These are phyloP conservation scores for Gadopsis bispinosus DNA, from an alignment of 2,797 vertebrate genomes.

Conservation along the genomic window DNA sequence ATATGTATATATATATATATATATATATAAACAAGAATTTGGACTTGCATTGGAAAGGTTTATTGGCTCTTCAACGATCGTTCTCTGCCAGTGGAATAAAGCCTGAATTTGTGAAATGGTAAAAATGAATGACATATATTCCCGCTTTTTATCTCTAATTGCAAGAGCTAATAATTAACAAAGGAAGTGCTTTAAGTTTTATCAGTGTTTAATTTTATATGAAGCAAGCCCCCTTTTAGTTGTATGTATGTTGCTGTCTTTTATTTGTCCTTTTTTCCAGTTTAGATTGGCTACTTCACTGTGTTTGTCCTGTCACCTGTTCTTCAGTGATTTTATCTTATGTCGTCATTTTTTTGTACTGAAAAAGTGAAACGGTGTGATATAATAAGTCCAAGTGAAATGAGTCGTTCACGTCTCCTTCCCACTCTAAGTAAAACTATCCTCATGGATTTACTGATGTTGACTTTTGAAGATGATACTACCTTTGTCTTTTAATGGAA, in stretches of 20 bases:
- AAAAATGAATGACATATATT: not conserved
- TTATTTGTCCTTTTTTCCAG: not conserved
- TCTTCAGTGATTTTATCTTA: not conserved
- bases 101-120: not conserved
- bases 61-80: too few relatives aligned
- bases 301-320: not conserved
- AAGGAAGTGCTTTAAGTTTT: not conserved
- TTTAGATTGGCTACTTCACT: too few relatives aligned
- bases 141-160: not conserved
- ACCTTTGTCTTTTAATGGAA: not conserved
- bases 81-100: too few relatives aligned
- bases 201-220: not conserved
- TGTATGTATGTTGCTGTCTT: too few relatives aligned
- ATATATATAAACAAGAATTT: not conserved
- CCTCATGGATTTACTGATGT: not conserved
- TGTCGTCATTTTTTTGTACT: not conserved
- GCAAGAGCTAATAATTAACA: not conserved
- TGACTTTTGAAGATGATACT: too few relatives aligned
- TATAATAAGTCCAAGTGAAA: slow-evolving; percentile 8
- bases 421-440: not conserved
- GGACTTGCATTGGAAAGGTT: not conserved
- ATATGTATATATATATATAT: not conserved
- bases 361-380: not conserved
- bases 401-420: not conserved
- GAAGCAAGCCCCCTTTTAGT: not conserved